phyloP scores from a whole-genome alignment of 1,140 invertebrate species.

The Drosophila pruinosa region DNA sequence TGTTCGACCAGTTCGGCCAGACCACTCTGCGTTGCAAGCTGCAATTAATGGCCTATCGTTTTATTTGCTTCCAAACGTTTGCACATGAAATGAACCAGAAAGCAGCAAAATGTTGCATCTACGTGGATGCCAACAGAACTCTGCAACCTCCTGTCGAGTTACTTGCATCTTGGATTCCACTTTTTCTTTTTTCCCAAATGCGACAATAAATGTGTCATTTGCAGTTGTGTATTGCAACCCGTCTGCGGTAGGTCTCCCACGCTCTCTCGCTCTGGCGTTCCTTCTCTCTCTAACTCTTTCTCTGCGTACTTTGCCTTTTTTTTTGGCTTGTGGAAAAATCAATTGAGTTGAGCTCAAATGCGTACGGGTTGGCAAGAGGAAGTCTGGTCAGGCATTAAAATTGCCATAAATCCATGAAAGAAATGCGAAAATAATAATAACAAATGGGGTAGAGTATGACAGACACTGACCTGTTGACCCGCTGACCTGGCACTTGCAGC shows the following conservation, averaged over 20 bases:
- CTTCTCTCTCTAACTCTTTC: conserved; percentile 22
- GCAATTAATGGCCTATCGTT: conserved; percentile 72
- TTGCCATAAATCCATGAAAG: conserved; percentile 22
- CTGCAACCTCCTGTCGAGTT: not conserved
- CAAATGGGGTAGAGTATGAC: not conserved
- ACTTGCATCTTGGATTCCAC: not conserved
- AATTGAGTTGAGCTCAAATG: conserved; percentile 44
- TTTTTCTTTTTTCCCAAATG: conserved; percentile 12
- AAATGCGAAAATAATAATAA: conserved; percentile 35
- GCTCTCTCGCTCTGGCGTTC: not conserved
- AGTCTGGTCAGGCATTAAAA: conserved; percentile 47
- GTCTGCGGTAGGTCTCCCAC: conserved; percentile 1
- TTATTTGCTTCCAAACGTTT: conserved; percentile 71
- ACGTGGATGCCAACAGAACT: conserved; percentile 21
- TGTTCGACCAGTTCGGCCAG: not conserved
- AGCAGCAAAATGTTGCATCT: conserved; percentile 65
- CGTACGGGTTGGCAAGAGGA: conserved; percentile 14
- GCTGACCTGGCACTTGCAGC: not conserved
- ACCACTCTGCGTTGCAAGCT: conserved; percentile 41
- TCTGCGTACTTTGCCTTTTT: not conserved
- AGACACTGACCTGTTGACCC: not conserved
- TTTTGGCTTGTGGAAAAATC: conserved; percentile 21
- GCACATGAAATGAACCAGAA: conserved; percentile 75
- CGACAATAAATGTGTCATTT: conserved; percentile 50
- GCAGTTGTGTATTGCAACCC: conserved; percentile 39